phyloP scores from a whole-genome alignment of 2,888 invertebrate genomes.

The Ennomos quercinarius region DNA sequence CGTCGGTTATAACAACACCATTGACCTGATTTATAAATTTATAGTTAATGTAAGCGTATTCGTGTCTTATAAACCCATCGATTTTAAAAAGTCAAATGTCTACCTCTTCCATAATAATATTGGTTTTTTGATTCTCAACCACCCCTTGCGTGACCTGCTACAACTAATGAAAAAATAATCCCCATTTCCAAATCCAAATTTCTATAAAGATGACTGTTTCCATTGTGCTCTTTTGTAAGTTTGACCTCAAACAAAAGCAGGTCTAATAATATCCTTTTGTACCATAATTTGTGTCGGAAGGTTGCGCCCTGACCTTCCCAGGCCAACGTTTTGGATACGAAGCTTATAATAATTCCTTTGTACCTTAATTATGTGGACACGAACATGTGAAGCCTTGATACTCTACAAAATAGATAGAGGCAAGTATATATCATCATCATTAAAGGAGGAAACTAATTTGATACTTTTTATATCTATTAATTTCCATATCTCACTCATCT shows the following conservation, averaged over 20 bases:
- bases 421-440: background rate
- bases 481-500: no score
- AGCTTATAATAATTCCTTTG: constrained; percentile 24
- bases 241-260: constrained; percentile 24
- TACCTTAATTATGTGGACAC: constrained; percentile 25
- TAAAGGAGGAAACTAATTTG: no score
- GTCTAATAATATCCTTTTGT: constrained; percentile 32
- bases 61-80: no score
- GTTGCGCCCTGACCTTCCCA: constrained; percentile 37
- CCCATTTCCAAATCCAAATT: constrained; percentile 10
- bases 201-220: constrained; percentile 13
- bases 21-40: no score
- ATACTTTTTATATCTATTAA: no score
- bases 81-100: no score
- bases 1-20: no score
- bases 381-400: constrained; percentile 12
- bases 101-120: background rate
- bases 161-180: background rate
- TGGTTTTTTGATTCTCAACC: background rate
- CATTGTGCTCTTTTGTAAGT: constrained; percentile 20
- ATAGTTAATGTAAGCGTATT: no score
- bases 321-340: constrained; percentile 33
- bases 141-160: constrained; percentile 5
- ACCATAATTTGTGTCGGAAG: constrained; percentile 39
- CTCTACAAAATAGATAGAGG: background rate